phyloP scores from a whole-genome alignment of 1,140 invertebrate genomes.

The Ceratina calcarata region DNA sequence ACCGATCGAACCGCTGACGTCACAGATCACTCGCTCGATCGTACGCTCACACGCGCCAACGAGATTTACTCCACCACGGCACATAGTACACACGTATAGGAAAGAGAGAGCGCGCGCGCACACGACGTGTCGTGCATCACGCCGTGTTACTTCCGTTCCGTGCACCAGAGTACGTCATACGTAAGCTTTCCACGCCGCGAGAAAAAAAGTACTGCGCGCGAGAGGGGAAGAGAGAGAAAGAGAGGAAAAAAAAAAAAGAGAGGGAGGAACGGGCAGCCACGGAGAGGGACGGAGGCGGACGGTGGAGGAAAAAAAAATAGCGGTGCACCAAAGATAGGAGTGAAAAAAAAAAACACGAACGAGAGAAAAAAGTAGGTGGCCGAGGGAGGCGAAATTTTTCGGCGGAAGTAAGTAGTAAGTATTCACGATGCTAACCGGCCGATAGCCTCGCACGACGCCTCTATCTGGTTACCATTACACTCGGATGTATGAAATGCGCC shows the following conservation, averaged over 20 bases:
- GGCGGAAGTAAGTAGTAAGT: constrained; percentile 51
- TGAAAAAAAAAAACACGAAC: background rate
- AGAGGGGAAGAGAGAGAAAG: background rate
- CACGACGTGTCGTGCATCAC: constrained; percentile 62
- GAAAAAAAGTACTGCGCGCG: constrained; percentile 32
- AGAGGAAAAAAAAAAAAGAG: background rate
- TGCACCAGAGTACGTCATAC: constrained; percentile 49
- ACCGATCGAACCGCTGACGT: constrained; percentile 76
- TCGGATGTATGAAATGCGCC: constrained; percentile 79
- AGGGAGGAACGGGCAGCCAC: background rate
- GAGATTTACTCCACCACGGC: constrained; percentile 37
- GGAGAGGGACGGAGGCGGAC: background rate
- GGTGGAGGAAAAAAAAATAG: background rate
- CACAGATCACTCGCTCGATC: constrained; percentile 63
- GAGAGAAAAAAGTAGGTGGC: background rate
- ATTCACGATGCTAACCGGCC: constrained; percentile 78
- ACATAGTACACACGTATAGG: constrained; percentile 31
- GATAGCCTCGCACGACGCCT: constrained; percentile 78
- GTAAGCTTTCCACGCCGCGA: constrained; percentile 46
- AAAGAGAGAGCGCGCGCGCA: constrained; percentile 44
- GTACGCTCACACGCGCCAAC: constrained; percentile 51
- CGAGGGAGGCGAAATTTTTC: constrained; percentile 32
- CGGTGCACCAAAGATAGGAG: background rate
- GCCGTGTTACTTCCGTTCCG: constrained; percentile 48
- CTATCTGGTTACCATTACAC: constrained; percentile 81